phyloP scores from a whole-genome alignment of 2,113 vertebrate species.

The Chamaetylas fuelleborni region DNA sequence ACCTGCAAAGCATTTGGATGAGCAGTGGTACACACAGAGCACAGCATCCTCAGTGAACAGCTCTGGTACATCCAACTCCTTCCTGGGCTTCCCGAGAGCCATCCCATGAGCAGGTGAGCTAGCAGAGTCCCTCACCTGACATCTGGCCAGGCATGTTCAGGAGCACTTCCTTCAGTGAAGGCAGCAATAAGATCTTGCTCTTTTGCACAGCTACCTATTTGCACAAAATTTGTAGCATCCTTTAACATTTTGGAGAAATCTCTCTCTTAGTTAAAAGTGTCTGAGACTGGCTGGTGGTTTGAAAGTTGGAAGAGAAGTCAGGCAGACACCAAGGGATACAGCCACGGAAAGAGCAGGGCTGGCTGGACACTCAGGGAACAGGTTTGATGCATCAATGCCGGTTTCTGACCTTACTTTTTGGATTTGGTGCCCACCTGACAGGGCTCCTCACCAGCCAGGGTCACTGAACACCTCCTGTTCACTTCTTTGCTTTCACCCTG shows the following conservation, averaged over 20 bases:
- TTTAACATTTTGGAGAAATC: neutral
- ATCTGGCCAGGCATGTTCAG: rapidly evolving
- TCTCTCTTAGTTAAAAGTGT: neutral
- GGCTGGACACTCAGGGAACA: neutral
- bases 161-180: neutral
- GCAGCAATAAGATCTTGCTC: neutral
- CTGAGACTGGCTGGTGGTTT: neutral
- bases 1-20: neutral
- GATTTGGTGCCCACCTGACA: neutral
- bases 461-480: neutral
- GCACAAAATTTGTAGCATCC: neutral
- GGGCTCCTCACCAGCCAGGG: neutral
- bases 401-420: neutral
- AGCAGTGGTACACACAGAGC: neutral
- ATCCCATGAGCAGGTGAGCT: neutral
- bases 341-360: neutral
- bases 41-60: neutral
- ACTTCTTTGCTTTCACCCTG: neutral
- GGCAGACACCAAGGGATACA: neutral
- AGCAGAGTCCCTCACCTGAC: neutral
- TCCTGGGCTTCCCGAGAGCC: neutral
- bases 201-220: neutral
- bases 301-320: neutral
- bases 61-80: rapidly evolving
- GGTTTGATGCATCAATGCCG: neutral